Evolutionary conservation across 2,888 invertebrate genomes (phyloP), one percentile per base, ranked within the genome.

Genomic region (Yponomeuta sedellus): DNA sequence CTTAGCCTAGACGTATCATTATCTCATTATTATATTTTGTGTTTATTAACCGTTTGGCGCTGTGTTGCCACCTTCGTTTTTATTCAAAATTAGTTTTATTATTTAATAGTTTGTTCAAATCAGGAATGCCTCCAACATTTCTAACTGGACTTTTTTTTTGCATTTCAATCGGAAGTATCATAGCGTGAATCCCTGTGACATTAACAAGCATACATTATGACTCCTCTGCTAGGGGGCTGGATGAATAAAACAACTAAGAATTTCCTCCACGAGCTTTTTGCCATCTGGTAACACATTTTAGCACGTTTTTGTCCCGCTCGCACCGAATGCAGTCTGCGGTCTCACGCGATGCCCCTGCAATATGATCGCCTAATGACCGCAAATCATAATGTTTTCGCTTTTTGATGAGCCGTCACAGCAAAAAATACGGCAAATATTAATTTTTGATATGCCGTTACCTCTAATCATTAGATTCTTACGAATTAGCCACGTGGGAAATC

Each of bases 1-100:
- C 79, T 83, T 84, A 82, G 77, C 77, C 73, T 82, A 87, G 86
- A 87, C 86, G 78, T 88, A 80, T 89, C 77, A 91, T 90, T 90
- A 90, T 83, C 84, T 83, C 81, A 88, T 88, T 88, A 87, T 83
- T 80, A 79, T 84, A 84, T 80, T 81, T 80, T 78, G 80, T 75
- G 61, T 69, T 57, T 71, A 71, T 72, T 73, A 72, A 73, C 75
- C 74, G 73, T 73, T 65, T 69, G 67, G 69, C 69, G 68, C 70
- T 69, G 72, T 71, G 69, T 66, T 71, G 69, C 69, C 67, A 69
- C 34, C 71, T 70, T 67, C 69, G 69, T 70, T 52, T 52, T 52
- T 16, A 52, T 8, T 8, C 8, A 34, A 34, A 34, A 34, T 34
- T 34, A 5, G 34, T 34, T 34, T 34, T 34, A 34, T 34, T 34